Evolutionary conservation across 1,140 invertebrate genomes (phyloP).

Genomic region (Eufriesea mexicana): DNA sequence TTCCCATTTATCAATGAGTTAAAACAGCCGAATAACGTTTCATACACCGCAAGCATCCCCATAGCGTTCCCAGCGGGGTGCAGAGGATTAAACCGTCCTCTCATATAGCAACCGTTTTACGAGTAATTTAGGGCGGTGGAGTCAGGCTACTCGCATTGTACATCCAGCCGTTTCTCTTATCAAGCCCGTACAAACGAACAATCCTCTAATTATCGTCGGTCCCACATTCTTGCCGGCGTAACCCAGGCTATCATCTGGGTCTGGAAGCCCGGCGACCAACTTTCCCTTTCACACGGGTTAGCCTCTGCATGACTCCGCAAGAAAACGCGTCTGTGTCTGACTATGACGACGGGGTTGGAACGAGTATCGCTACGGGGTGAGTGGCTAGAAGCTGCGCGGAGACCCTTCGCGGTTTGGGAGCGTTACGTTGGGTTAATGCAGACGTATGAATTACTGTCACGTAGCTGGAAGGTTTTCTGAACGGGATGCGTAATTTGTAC

Average conservation of each 20-base stretch:
- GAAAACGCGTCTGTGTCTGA: not conserved
- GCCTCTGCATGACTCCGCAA: not conserved
- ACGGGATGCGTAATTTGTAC: conserved; percentile 70
- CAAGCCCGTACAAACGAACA: not conserved
- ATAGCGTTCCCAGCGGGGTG: no score
- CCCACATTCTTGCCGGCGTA: no score
- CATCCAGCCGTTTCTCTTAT: not conserved
- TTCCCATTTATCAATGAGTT: no score
- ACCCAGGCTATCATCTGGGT: no score
- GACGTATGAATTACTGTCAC: conserved; percentile 70
- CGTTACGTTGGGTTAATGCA: conserved; percentile 59
- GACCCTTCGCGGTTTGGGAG: not conserved
- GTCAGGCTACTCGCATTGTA: no score
- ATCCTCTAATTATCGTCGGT: not conserved
- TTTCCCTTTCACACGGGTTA: conserved; percentile 8
- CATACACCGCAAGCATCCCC: no score
- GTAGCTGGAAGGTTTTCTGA: conserved; percentile 67
- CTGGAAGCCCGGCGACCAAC: not conserved
- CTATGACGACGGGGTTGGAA: not conserved
- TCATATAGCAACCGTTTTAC: no score
- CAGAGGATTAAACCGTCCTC: no score
- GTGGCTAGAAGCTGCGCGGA: not conserved
- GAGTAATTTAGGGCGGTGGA: no score
- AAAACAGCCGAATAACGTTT: no score
- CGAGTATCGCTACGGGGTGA: no score